Conservation (phyloP, 2,888 invertebrate species). For the Pristionchus arcanus region DNA sequence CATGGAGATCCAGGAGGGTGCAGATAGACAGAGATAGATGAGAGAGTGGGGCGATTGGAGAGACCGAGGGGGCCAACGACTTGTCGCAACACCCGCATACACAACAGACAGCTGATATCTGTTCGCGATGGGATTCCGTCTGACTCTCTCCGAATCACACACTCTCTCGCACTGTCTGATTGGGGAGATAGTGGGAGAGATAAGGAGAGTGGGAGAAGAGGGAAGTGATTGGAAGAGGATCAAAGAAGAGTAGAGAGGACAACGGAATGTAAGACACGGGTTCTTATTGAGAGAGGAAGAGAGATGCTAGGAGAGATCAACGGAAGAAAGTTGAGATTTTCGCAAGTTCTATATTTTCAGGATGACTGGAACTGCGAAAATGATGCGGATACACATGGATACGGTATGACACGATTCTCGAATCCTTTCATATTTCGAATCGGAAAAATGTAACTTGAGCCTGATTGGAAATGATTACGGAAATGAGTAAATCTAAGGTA, state of each 20-base stretch:
- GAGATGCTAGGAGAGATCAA: not conserved
- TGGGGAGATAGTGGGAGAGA: not conserved
- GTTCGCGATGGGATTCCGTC: not conserved
- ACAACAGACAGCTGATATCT: conserved; percentile 49
- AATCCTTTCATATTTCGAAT: too few species aligned
- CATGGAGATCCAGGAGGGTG: not conserved
- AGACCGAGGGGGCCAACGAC: not conserved
- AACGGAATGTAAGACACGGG: not conserved
- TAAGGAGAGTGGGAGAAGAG: not conserved
- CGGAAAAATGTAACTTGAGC: too few species aligned
- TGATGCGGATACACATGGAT: too few species aligned
- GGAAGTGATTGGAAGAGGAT: conserved; percentile 13
- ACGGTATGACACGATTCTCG: too few species aligned
- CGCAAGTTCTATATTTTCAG: not conserved
- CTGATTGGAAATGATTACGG: too few species aligned
- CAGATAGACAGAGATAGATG: not conserved
- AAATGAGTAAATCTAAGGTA: too few species aligned
- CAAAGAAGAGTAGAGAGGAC: conserved; percentile 12
- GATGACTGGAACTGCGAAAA: too few species aligned
- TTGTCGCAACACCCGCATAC: conserved; percentile 34
- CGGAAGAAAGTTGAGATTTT: not conserved
- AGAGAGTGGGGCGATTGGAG: conserved; percentile 12
- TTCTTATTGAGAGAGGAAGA: not conserved
- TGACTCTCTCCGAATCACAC: not conserved
- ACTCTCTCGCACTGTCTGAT: not conserved